Base-by-base conservation (phyloP, 35 echinoderm and acorn worm genomes). In the Apostichopus japonicus region DNA sequence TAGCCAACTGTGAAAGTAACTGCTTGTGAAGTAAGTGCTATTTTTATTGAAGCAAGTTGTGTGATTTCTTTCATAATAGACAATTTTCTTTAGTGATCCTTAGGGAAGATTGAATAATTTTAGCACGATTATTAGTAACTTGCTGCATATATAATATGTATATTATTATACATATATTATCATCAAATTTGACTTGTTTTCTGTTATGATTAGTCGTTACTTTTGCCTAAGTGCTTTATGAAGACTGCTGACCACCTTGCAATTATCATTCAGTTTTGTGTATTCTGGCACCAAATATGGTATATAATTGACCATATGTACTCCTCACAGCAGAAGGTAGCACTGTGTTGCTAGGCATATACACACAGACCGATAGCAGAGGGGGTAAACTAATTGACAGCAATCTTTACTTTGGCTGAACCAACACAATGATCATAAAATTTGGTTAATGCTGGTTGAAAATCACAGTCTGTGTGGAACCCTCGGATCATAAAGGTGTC, bases 341-440 rank as follows among this genome's bases (percentile, higher is more conserved):
- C 79, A 44, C 33, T 44, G 54, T 55, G 79, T 83, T 83, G 79
- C 79, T 54, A 52, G 79, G 79, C 79, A 83, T 83, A n/a, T 55
- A n/a, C 17, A 44, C 13, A 53, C 44, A 24, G 19, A 10, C 24
- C 10, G 15, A 33, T 54, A 17, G 6, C 8, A 19, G n/a, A 6
- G 15, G 79, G 51, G 51, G 79, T 83, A 83, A 83, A 83, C 17
- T 44, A 83, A 83, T 54, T 83, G 24, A 83, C 79, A 83, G 51
- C 51, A 83, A 83, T 19, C 79, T 83, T 55, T 83, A 16, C 79
- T 83, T 83, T 83, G 79, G 27, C 44, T 83, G 17, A 54, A 54
- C n/a, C 79, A 83, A 83, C 79, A 83, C 79, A 83, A 83, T 83
- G 24, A 83, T 83, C 79, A 83, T 83, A 83, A 83, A 83, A 83